Base-by-base conservation (phyloP, 2,797 vertebrate species). In the Anolis apletophallus region DNA sequence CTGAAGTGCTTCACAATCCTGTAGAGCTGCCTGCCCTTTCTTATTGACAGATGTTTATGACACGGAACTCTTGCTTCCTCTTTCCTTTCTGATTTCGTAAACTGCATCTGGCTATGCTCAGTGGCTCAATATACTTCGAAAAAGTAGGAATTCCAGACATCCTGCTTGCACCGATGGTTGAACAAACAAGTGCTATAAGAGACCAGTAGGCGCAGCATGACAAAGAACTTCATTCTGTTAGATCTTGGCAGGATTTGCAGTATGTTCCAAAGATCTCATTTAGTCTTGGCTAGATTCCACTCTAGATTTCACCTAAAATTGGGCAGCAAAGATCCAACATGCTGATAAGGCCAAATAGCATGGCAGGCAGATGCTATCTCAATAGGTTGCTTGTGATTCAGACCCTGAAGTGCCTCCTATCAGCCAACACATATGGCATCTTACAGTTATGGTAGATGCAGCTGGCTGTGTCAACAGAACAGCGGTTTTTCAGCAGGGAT, bases 11-110 rank as follows among this genome's bases (percentile, higher is more conserved):
- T 92, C 85, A 87, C 84, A 88, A 85, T 88, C 87, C n/a, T 21
- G 29, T 3, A 21, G 74, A 29, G 87, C 88, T 87, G 85, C 86
- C 59, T 80, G 88, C 79, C 26, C 91, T 88, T 87, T 92, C 80
- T 85, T 90, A 81, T 89, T 88, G 52, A 34, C 8, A 52, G 88
- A 84, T 88, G 80, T 82, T 92, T 76, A 72, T 68, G 50, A 68
- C 23, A 55, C 9, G 74, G 36, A 5, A 36, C 32, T 55, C 54
- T 52, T 46, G 7, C 52, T 40, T 13, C 52, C n/a, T 57, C 67
- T 50, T 26, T 12, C 8, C 12, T 19, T 59, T 69, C n/a, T 40
- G 50, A 23, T n/a, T 52, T 36, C 40, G 36, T 72, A 8, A 36
- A 69, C 14, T n/a, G 36, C 40, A 61, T 64, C 36, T 61, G 4